Percentiles rank a stretch among this genome's conserved stretches.
phyloP scores from a whole-genome alignment of 2,797 vertebrate species.

The Eupleurogrammus muticus region DNA sequence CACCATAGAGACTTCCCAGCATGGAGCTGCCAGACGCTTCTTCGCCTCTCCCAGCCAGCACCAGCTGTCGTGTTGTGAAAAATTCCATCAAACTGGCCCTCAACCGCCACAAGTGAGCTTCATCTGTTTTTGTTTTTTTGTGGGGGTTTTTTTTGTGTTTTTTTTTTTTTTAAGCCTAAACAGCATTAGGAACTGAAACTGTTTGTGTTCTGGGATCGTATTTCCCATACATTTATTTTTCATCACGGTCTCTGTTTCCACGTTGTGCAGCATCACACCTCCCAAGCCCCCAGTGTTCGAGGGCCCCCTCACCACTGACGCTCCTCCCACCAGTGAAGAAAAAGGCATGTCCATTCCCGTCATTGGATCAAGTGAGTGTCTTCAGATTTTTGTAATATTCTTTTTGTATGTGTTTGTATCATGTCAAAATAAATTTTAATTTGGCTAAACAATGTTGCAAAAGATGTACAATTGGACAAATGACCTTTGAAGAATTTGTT shows the following conservation, averaged over 20 bases:
- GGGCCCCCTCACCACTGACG: constrained; percentile 50
- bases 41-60: constrained; percentile 93
- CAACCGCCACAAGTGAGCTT: constrained; percentile 88
- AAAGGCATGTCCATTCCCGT: constrained; percentile 85
- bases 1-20: constrained; percentile 91
- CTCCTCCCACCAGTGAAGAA: constrained; percentile 62
- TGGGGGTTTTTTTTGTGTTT: too few species aligned
- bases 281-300: constrained; percentile 77
- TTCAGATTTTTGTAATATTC: too few species aligned
- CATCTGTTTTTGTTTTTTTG: not conserved
- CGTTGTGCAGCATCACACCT: constrained; percentile 73
- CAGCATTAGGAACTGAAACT: not conserved
- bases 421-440: too few species aligned
- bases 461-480: too few species aligned
- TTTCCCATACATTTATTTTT: not conserved
- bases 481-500: too few species aligned
- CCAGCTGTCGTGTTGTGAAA: constrained; percentile 90
- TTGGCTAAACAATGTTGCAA: too few species aligned
- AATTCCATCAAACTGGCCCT: constrained; percentile 98
- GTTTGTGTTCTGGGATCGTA: not conserved
- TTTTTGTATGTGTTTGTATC: too few species aligned
- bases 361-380: constrained; percentile 87
- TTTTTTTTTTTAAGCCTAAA: too few species aligned
- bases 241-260: not conserved
- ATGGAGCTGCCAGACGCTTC: constrained; percentile 97